phyloP scores from a whole-genome alignment of 1,140 invertebrate genomes.

The Hetaerina americana region DNA sequence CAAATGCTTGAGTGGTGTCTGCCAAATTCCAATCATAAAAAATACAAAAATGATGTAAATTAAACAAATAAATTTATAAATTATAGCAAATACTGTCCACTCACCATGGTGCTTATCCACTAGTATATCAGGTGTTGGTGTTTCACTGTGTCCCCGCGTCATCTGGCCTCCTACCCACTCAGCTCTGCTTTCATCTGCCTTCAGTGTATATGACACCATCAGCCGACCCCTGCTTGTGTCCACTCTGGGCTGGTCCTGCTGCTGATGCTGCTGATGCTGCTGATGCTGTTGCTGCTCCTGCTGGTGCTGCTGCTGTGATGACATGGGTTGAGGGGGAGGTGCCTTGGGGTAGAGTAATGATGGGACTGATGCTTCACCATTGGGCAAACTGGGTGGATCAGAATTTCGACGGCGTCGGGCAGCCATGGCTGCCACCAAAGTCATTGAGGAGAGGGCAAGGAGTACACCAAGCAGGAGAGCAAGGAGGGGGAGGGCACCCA shows the following conservation, averaged over 20 bases:
- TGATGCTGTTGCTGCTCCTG: neutral
- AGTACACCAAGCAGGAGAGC: slow-evolving; percentile 39
- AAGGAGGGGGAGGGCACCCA: slow-evolving; percentile 37
- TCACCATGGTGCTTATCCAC: neutral
- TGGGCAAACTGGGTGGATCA: too few relatives aligned
- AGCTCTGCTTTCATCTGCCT: neutral
- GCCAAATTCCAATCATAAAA: too few relatives aligned
- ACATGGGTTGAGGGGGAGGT: too few relatives aligned
- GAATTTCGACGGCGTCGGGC: slow-evolving; percentile 23
- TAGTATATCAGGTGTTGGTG: neutral
- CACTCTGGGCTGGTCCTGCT: neutral
- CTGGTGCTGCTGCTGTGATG: neutral
- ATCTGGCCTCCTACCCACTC: neutral
- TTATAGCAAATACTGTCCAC: too few relatives aligned
- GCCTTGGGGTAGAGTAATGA: too few relatives aligned
- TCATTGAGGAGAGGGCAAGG: slow-evolving; percentile 37
- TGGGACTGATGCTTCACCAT: too few relatives aligned
- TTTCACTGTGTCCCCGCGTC: too few relatives aligned
- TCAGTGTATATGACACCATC: neutral
- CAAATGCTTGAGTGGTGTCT: too few relatives aligned
- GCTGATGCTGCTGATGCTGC: neutral
- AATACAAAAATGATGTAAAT: too few relatives aligned
- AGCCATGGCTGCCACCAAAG: slow-evolving; percentile 35
- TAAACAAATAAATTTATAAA: too few relatives aligned
- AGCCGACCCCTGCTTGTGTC: neutral